These are phyloP conservation scores for Pseudochirops corinnae DNA, from an alignment of 2,797 vertebrate species.

Conservation along the genomic window DNA sequence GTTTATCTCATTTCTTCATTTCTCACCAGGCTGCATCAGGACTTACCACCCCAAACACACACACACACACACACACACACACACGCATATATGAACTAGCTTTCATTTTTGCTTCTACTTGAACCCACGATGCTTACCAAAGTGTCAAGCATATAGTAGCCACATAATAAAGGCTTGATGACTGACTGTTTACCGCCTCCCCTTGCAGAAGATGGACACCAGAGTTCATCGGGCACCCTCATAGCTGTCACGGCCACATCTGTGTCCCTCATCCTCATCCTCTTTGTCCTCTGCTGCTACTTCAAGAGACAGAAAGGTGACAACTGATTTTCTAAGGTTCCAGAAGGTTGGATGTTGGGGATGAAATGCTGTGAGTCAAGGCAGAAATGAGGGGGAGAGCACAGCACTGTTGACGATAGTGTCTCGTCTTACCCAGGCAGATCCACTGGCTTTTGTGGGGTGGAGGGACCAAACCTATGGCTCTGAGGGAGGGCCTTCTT, in stretches of 20 bases:
- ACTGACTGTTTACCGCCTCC: neutral
- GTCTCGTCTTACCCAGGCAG: neutral
- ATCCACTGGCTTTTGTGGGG: neutral
- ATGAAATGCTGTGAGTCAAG: neutral
- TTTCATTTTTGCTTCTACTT: neutral
- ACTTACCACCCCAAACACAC: neutral
- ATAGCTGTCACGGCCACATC: neutral
- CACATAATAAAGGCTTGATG: neutral
- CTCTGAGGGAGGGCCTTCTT: neutral
- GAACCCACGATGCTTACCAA: neutral
- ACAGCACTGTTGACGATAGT: neutral
- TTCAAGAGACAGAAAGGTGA: constrained; percentile 8
- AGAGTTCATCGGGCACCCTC: neutral
- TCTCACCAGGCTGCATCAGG: neutral
- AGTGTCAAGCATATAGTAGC: neutral
- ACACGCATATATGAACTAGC: neutral
- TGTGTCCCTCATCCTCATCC: constrained; percentile 22
- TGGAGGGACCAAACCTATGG: neutral
- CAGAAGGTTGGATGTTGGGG: neutral
- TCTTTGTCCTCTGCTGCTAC: neutral
- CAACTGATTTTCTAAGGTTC: fast-evolving
- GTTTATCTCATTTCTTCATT: neutral
- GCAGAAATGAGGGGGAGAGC: neutral
- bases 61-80: too few species aligned
- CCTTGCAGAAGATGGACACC: fast-evolving